These are phyloP conservation scores for Embiotoca jacksoni DNA, from an alignment of 2,113 vertebrate species.

Conservation along the genomic window DNA sequence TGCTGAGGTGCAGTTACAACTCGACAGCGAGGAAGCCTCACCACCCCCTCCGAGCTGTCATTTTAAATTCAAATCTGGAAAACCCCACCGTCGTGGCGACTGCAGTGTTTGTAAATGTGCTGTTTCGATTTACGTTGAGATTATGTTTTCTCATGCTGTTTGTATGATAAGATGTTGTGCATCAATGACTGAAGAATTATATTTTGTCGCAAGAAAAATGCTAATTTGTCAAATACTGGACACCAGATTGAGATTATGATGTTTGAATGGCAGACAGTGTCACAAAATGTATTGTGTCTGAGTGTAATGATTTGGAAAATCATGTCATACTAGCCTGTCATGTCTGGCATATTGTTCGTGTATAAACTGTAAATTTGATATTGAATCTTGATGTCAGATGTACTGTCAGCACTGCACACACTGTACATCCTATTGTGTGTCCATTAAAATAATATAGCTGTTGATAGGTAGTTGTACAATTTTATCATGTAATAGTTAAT, in stretches of 20 bases:
- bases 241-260: conserved; percentile 47
- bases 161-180: conserved; percentile 50
- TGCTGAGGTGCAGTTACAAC: conserved; percentile 43
- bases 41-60: conserved; percentile 63
- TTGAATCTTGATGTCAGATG: conserved; percentile 56
- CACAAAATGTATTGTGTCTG: conserved; percentile 43
- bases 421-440: conserved; percentile 46
- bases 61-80: conserved; percentile 57
- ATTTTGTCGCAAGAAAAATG: conserved; percentile 20
- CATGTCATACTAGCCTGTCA: conserved; percentile 37
- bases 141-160: conserved; percentile 44
- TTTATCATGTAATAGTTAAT: conserved; percentile 33
- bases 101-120: conserved; percentile 59
- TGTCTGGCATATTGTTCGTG: conserved; percentile 53
- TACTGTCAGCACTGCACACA: conserved; percentile 35
- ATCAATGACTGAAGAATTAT: conserved; percentile 26
- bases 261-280: conserved; percentile 34
- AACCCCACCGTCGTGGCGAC: conserved; percentile 46
- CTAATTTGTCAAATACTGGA: conserved; percentile 26
- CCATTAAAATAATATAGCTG: conserved; percentile 43
- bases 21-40: conserved; percentile 54
- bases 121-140: conserved; percentile 36
- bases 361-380: conserved; percentile 62
- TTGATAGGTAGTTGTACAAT: conserved; percentile 42
- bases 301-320: conserved; percentile 45